phyloP scores from a whole-genome alignment of 2,888 invertebrate genomes.

The Oxycera nigricornis region DNA sequence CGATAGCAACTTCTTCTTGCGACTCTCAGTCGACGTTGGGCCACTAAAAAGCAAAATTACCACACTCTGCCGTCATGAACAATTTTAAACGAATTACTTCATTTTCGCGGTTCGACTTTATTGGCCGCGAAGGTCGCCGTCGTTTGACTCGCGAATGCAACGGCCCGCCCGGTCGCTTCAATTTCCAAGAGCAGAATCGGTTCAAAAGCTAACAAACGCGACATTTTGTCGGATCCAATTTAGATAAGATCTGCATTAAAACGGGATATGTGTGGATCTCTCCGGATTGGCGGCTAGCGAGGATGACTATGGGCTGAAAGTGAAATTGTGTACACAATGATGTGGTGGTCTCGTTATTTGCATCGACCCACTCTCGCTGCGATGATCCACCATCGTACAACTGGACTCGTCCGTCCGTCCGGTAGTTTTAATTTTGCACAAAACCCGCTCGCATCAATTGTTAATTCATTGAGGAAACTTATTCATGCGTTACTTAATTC shows the following conservation, averaged over 20 bases:
- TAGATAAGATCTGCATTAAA: neutral
- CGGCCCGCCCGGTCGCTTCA: too few species aligned
- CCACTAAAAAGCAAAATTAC: neutral
- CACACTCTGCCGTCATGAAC: neutral
- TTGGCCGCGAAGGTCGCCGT: neutral
- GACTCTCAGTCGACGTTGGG: neutral
- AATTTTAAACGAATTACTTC: conserved; percentile 19
- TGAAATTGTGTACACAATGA: conserved; percentile 2
- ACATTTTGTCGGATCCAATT: neutral
- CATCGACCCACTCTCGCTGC: neutral
- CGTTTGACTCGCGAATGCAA: neutral
- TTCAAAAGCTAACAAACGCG: neutral
- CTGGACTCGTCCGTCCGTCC: neutral
- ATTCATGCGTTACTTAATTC: conserved; percentile 21
- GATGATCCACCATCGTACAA: neutral
- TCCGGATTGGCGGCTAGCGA: too few species aligned
- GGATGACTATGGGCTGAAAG: neutral
- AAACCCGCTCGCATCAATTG: conserved; percentile 12
- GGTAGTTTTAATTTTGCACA: conserved; percentile 15
- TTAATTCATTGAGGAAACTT: conserved; percentile 22
- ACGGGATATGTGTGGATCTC: neutral
- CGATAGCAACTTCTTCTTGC: neutral
- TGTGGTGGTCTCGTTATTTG: neutral
- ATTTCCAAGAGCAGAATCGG: neutral
- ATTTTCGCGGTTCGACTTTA: neutral